Evolutionary conservation across 2,797 vertebrate genomes (phyloP), one percentile per base, ranked within the genome.

Genomic region (Sternarchorhynchus goeldii): DNA sequence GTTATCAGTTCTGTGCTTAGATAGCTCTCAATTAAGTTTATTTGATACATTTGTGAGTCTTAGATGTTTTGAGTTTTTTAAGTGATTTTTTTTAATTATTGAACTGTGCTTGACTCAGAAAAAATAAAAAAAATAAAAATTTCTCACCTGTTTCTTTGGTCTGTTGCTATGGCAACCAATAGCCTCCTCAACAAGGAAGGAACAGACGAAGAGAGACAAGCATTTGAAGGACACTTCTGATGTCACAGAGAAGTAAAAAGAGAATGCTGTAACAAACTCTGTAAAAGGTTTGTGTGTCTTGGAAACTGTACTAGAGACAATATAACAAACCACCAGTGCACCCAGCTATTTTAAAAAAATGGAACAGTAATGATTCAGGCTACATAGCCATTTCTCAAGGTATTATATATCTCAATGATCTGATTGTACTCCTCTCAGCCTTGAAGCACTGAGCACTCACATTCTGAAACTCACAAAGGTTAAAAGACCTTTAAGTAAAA

Each of bases 401-500:
- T 57, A 79, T 79, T 67, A 66, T 50, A 66, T 78, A 50, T 36
- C 55, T 31, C 39, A 74, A 3, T 4, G 45, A 69, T 55, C 39
- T 69, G 68, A 53, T 31, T 55, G 5, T 17, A 53, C 45, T 55
- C 45, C 25, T 21, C 16, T 75, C 29, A 71, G 78, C 34, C 41
- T 72, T 58, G 25, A 14, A 39, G 58, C 72, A 75, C 55, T 34
- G n/a, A 59, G 18, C 56, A 34, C 25, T 25, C 25, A 25, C 65
- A 72, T 79, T 84, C 39, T 20, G 56, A 77, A 74, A 69, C 73
- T 70, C 60, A 69, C 73, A 74, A 64, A 74, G 55, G 18, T 63
- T 83, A 81, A 84, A 83, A 75, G n/a, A 73, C 83, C 82, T 86
- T 85, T 86, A 87, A 86, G 66, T 80, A 79, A 84, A 81, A 79